Evolutionary conservation across 2,113 vertebrate species (phyloP).

Genomic region (Atrichornis clamosus): DNA sequence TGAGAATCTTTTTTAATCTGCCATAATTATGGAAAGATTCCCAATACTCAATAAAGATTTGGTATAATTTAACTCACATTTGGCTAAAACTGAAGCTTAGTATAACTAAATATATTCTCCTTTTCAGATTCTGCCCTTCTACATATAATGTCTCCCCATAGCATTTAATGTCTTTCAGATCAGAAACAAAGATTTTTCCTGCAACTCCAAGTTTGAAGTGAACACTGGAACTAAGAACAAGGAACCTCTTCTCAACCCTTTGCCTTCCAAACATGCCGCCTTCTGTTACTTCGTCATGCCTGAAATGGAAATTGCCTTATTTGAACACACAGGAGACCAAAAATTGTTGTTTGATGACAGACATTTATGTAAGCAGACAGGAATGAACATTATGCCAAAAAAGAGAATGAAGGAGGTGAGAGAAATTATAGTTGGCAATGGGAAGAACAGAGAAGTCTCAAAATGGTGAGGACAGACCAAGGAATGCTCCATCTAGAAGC

Average conservation of each 20-base stretch:
- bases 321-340: background rate
- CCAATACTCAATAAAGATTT: background rate
- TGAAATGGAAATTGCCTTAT: background rate
- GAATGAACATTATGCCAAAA: background rate
- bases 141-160: rapidly evolving
- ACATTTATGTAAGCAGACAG: background rate
- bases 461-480: background rate
- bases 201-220: background rate
- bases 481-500: background rate
- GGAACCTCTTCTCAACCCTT: background rate
- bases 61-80: background rate
- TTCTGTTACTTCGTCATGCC: background rate
- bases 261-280: background rate
- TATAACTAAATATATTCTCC: background rate
- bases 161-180: background rate
- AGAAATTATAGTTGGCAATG: background rate
- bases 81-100: background rate
- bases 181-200: background rate
- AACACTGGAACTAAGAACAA: background rate
- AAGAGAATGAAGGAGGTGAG: background rate
- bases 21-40: background rate
- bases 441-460: background rate
- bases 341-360: background rate
- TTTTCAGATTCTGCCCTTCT: background rate
- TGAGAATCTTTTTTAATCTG: background rate